phyloP scores from a whole-genome alignment of 1,140 invertebrate genomes.

The Bicyclus anynana region DNA sequence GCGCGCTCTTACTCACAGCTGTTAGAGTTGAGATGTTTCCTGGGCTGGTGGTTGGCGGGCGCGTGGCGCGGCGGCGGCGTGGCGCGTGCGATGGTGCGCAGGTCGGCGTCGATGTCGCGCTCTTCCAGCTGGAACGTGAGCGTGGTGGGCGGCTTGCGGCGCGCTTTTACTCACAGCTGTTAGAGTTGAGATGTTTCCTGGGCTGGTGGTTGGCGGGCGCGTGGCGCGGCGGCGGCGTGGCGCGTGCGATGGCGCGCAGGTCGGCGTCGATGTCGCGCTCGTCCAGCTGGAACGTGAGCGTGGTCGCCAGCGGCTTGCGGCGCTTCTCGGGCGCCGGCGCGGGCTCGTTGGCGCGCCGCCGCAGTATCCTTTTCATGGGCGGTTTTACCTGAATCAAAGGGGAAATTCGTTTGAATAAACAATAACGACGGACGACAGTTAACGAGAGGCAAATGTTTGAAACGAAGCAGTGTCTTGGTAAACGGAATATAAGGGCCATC shows the following conservation, averaged over 20 bases:
- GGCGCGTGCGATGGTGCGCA: conserved; percentile 87
- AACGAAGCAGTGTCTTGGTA: too few relatives aligned
- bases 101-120: conserved; percentile 91
- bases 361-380: conserved; percentile 90
- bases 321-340: conserved; percentile 90
- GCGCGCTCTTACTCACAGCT: conserved; percentile 37
- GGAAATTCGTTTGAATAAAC: not conserved
- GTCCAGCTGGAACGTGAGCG: conserved; percentile 91
- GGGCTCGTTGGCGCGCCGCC: conserved; percentile 95
- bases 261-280: conserved; percentile 94
- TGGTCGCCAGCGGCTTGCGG: conserved; percentile 88
- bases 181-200: conserved; percentile 51
- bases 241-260: conserved; percentile 87
- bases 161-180: conserved; percentile 37
- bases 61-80: conserved; percentile 36
- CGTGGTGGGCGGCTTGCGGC: conserved; percentile 78
- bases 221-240: conserved; percentile 35
- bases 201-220: conserved; percentile 37
- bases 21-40: conserved; percentile 51
- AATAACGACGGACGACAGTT: too few relatives aligned
- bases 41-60: conserved; percentile 35
- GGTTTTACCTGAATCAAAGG: conserved; percentile 80
- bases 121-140: conserved; percentile 93
- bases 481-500: too few relatives aligned
- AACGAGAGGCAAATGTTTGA: too few relatives aligned